Percentiles rank a stretch among this genome's conserved stretches.
These are phyloP conservation scores for Ptilodon capucinus DNA, from an alignment of 2,888 invertebrate genomes.

Conservation along the genomic window DNA sequence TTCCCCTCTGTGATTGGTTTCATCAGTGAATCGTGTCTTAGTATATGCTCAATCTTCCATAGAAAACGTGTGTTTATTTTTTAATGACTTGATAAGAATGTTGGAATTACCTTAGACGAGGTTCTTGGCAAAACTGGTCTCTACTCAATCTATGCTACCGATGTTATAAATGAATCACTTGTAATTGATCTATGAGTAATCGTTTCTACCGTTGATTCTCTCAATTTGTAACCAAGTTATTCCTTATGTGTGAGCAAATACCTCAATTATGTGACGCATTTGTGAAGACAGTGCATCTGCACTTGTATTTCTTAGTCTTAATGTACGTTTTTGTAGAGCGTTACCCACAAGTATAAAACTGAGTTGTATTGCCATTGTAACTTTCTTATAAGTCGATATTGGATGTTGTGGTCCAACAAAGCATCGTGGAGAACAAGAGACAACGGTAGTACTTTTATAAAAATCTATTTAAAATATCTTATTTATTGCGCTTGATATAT, in stretches of 20 bases:
- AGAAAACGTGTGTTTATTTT: not conserved
- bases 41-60: no score
- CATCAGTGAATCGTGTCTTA: no score
- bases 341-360: no score
- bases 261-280: not conserved
- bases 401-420: no score
- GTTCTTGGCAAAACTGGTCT: not conserved
- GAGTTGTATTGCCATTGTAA: no score
- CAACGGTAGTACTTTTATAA: no score
- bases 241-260: conserved; percentile 12
- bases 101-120: not conserved
- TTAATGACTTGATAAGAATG: not conserved
- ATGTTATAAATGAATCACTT: conserved; percentile 28
- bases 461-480: not conserved
- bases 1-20: no score
- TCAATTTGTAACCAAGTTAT: conserved; percentile 21
- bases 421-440: no score
- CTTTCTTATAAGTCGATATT: no score
- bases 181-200: conserved; percentile 35
- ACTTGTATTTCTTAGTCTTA: no score
- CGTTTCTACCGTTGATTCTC: conserved; percentile 20
- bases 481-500: not conserved
- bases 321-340: no score
- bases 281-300: not conserved
- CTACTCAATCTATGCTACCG: conserved; percentile 1